A percentile compares a stretch with the other conserved stretches of the same genome.
Evolutionary conservation across 2,797 vertebrate species (phyloP).

Genomic region (Selene dorsalis): DNA sequence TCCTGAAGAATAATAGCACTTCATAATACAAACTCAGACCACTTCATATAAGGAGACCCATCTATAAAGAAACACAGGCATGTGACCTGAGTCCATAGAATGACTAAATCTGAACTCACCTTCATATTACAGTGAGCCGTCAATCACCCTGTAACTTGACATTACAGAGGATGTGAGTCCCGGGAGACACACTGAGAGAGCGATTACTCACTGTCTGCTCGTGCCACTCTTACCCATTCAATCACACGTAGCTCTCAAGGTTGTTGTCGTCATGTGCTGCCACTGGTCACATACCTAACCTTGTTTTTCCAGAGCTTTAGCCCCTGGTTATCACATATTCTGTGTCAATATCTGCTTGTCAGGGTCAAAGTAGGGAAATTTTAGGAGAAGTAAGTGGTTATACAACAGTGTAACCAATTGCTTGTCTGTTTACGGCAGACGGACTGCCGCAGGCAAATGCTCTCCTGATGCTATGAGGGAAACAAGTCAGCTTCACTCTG

Average conservation of each 20-base stretch:
- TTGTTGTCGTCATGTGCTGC: background rate
- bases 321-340: background rate
- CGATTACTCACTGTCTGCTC: slow-evolving; percentile 29
- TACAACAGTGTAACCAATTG: background rate
- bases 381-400: background rate
- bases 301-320: background rate
- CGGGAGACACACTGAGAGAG: slow-evolving; percentile 4
- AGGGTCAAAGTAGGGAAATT: background rate
- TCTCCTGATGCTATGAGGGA: background rate
- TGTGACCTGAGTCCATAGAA: background rate
- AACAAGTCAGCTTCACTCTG: background rate
- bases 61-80: background rate
- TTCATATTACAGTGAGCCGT: slow-evolving; percentile 21
- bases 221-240: slow-evolving; percentile 27
- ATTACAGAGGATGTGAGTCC: slow-evolving; percentile 8
- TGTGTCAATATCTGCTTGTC: background rate
- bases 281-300: slow-evolving; percentile 1
- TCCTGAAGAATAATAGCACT: background rate
- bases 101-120: slow-evolving; percentile 2
- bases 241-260: slow-evolving; percentile 46
- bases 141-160: slow-evolving; percentile 15
- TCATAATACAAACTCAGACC: background rate
- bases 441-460: background rate
- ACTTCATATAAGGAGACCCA: background rate
- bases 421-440: background rate